Evolutionary conservation across 1,140 invertebrate genomes (phyloP), one percentile per base, ranked within the genome.

Genomic region (Berghia stephanieae): DNA sequence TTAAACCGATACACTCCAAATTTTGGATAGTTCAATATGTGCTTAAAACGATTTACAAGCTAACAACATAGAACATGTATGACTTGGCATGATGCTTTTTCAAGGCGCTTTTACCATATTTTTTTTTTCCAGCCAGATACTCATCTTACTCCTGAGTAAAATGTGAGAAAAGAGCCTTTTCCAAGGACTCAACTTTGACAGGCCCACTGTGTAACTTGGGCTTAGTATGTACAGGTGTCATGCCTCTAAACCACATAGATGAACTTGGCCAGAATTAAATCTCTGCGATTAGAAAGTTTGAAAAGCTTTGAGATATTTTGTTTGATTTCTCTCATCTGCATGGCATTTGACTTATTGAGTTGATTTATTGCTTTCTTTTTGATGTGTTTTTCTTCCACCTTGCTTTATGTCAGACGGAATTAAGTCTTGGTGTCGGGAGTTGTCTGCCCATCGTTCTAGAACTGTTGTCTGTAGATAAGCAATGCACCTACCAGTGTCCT

Each of bases 381-480:
- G n/a, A 18, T 10, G 60, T 66, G 10, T 18, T 10, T 27, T 70
- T 42, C 40, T 36, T 18, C 16, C 24, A 77, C 75, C 18, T 43
- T 16, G 55, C 55, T 73, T 68, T 60, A 43, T 42, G 72, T 44
- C 77, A 78, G 18, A 68, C 86, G 83, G 85, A 85, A 44, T 70
- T 88, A 27, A 77, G 74, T 3, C 71, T 86, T 18, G 86, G 84
- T 6, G 82, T 81, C 57, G 82, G 79, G 21, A 88, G 88, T 55
- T 89, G 89, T 79, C 77, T 90, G 43, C 83, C 87, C 68, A 86
- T 86, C 18, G 84, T 90, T 3, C 79, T 89, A 8, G 81, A 86
- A 21, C 80, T 90, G 71, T 85, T 90, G 69, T 83, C 86, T 46
- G 80, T 83, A 3, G 84, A 87, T 68, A 86, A 86, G 77, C 86